Base-by-base conservation (phyloP, 1,140 invertebrate species). In the Anastrepha ludens region DNA sequence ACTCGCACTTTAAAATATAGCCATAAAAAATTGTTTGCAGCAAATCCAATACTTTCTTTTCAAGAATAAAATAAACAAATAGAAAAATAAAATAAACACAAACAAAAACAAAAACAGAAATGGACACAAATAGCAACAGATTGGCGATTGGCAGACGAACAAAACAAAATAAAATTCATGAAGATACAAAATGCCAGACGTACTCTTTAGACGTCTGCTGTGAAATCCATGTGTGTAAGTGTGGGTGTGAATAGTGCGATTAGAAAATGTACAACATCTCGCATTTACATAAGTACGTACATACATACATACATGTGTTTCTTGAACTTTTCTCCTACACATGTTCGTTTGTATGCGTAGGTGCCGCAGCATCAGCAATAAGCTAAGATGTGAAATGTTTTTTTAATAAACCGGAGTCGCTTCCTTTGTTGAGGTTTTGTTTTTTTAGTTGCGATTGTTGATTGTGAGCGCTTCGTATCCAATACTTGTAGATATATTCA, bases 61-160 rank as follows among this genome's bases (percentile, higher is more conserved):
- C 29, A 29, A 29, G 29, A 29, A 29, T 29, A 55, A 55, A 55
- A 55, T 8, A 55, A 55, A 55, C 3, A 55, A 67, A 20, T 29
- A 41, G 39, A 67, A 67, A 67, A 67, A 7, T 11, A 39, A 67
- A 67, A 67, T 3, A 29, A 13, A 17, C 13, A 47, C 13, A 74
- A 39, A 47, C 8, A 81, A 55, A 81, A 55, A 81, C 29, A 47
- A 17, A 17, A 29, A 44, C 44, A n/a, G 20, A n/a, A 55, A 20
- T 81, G 47, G 8, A 55, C 74, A 81, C 47, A 81, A 81, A 81
- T 81, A 81, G 74, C 47, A 81, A 81, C 74, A 81, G 47, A 81
- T 81, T 81, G 74, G 74, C 17, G 47, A 81, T 81, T 81, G 74
- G 74, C 17, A 55, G 20, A 81, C 44, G 74, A 81, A 50, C 44